Evolutionary conservation across 2,113 vertebrate genomes (phyloP).

Genomic region (Mus musculus): DNA sequence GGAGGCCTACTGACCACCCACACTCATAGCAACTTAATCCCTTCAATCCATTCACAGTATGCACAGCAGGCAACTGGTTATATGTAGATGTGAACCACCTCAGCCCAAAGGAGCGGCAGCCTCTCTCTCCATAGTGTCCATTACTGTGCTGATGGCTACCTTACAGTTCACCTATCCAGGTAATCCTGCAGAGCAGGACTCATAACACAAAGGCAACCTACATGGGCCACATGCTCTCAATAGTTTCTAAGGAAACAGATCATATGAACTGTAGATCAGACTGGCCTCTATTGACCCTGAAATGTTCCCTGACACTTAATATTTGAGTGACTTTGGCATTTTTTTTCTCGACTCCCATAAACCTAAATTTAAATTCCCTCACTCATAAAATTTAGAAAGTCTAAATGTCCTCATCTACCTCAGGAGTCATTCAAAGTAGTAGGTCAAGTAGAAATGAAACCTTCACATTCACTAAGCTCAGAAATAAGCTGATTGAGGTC

Average conservation of each 20-base stretch:
- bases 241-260: not conserved
- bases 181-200: not conserved
- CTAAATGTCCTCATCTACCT: not conserved
- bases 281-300: not conserved
- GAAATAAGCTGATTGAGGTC: not conserved
- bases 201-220: not conserved
- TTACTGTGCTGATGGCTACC: not conserved
- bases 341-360: not conserved
- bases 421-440: not conserved
- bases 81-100: rapidly evolving
- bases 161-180: not conserved
- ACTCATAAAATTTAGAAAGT: not conserved
- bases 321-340: not conserved
- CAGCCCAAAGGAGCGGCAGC: not conserved
- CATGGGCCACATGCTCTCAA: rapidly evolving
- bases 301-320: not conserved
- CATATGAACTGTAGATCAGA: not conserved
- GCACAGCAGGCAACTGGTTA: rapidly evolving
- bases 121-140: not conserved
- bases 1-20: not conserved
- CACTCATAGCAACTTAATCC: too few relatives aligned
- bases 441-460: not conserved
- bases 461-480: not conserved
- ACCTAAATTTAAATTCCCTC: not conserved
- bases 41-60: not conserved